A percentile compares a stretch with the other conserved stretches of the same genome.
Conservation (phyloP, 1,140 invertebrate species). For the Hormaphis cornu region DNA sequence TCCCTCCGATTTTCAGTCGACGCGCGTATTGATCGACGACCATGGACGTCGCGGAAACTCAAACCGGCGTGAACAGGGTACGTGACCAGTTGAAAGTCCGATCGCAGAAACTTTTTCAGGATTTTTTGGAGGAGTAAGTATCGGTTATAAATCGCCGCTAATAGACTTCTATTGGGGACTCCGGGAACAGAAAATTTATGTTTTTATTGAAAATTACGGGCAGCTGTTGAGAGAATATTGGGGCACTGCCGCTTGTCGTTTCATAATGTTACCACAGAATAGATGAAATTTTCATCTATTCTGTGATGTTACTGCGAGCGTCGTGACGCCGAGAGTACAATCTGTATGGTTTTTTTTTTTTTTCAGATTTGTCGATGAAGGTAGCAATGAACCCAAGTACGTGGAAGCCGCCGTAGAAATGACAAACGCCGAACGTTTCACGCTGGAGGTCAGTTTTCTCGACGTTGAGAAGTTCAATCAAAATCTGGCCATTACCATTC, state of each 20-base stretch:
- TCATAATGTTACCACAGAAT: neutral
- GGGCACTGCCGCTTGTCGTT: no score
- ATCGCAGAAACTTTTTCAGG: conserved; percentile 91
- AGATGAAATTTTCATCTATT: neutral
- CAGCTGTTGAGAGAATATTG: no score
- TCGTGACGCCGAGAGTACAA: no score
- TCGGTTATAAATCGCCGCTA: conserved; percentile 1
- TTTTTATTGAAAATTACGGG: no score
- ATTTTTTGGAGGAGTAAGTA: conserved; percentile 89
- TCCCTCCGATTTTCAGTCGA: no score
- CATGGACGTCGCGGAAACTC: conserved; percentile 41
- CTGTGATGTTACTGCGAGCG: neutral
- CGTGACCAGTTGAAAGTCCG: conserved; percentile 83
- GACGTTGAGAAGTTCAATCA: conserved; percentile 95
- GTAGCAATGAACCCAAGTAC: conserved; percentile 73
- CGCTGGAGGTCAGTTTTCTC: conserved; percentile 86
- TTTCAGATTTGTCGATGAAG: conserved; percentile 65
- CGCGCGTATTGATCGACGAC: no score
- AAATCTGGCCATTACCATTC: conserved; percentile 80
- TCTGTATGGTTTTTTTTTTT: neutral
- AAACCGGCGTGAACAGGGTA: conserved; percentile 54
- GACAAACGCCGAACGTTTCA: conserved; percentile 79
- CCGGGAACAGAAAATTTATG: no score
- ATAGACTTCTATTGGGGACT: no score
- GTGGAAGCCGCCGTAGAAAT: conserved; percentile 72